Evolutionary conservation across 2,888 invertebrate species (phyloP).

Genomic region (Panopea generosa): DNA sequence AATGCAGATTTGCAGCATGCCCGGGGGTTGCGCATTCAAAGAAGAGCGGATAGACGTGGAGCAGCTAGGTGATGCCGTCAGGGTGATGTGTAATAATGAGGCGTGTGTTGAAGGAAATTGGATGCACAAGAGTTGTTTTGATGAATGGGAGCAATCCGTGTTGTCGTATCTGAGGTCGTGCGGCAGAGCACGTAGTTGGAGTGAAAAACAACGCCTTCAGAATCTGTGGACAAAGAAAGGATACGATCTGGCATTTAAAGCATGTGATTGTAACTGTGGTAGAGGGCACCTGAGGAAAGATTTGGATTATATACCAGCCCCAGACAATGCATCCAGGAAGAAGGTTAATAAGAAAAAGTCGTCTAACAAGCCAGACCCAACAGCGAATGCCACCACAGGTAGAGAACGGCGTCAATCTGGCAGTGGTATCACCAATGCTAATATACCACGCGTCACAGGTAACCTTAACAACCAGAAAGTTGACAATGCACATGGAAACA

Average conservation of each 20-base stretch:
- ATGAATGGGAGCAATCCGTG: conserved; percentile 96
- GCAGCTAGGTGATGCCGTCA: conserved; percentile 88
- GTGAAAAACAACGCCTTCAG: conserved; percentile 96
- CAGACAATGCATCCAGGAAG: conserved; percentile 68
- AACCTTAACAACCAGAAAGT: conserved; percentile 85
- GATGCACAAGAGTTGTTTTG: conserved; percentile 98
- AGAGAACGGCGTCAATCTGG: conserved; percentile 51
- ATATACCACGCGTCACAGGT: conserved; percentile 73
- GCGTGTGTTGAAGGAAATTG: conserved; percentile 94
- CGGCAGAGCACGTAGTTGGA: conserved; percentile 97
- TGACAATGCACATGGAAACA: conserved; percentile 49
- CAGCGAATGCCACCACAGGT: conserved; percentile 9
- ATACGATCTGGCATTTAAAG: conserved; percentile 97
- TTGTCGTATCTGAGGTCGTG: conserved; percentile 95
- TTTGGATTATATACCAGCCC: conserved; percentile 94
- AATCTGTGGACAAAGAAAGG: conserved; percentile 99
- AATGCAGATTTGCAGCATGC: conserved; percentile 76
- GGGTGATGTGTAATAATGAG: conserved; percentile 97
- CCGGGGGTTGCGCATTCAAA: conserved; percentile 68
- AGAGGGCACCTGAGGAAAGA: conserved; percentile 97
- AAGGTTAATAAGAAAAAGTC: conserved; percentile 89
- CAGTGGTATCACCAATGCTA: conserved; percentile 73
- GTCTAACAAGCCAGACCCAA: conserved; percentile 88
- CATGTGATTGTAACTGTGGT: conserved; percentile 97
- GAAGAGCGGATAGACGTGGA: conserved; percentile 74